phyloP scores from a whole-genome alignment of 2,888 invertebrate species.

The Drosophila lacicola region DNA sequence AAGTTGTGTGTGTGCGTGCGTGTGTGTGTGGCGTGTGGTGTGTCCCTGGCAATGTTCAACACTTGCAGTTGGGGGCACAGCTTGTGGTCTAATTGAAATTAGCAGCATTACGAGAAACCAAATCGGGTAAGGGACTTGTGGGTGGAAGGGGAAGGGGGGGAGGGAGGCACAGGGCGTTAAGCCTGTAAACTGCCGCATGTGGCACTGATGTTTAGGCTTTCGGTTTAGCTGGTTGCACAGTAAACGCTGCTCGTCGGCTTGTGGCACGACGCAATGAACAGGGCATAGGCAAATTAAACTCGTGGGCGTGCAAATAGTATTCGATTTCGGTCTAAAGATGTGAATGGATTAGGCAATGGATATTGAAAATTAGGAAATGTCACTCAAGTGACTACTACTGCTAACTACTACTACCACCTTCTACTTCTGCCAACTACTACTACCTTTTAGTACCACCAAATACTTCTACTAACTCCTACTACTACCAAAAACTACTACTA shows the following conservation, averaged over 20 bases:
- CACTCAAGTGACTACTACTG: background rate
- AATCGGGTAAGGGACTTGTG: background rate
- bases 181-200: slow-evolving; percentile 33
- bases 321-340: background rate
- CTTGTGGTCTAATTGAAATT: slow-evolving; percentile 77
- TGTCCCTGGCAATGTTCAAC: slow-evolving; percentile 29
- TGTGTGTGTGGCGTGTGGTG: slow-evolving; percentile 27
- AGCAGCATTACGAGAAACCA: slow-evolving; percentile 48
- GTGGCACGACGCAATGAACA: slow-evolving; percentile 37
- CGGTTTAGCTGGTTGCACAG: slow-evolving; percentile 28
- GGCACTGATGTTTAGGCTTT: slow-evolving; percentile 42
- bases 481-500: background rate
- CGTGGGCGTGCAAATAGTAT: background rate
- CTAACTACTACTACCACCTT: background rate
- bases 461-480: background rate
- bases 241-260: slow-evolving; percentile 37
- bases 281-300: slow-evolving; percentile 14
- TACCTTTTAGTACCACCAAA: too few species aligned
- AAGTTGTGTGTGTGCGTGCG: slow-evolving; percentile 54
- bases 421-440: background rate
- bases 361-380: background rate
- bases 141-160: background rate
- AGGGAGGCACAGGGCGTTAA: background rate
- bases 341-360: background rate
- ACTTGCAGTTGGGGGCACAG: slow-evolving; percentile 25